phyloP scores from a whole-genome alignment of 2,888 invertebrate genomes.

The Rhagium mordax region DNA sequence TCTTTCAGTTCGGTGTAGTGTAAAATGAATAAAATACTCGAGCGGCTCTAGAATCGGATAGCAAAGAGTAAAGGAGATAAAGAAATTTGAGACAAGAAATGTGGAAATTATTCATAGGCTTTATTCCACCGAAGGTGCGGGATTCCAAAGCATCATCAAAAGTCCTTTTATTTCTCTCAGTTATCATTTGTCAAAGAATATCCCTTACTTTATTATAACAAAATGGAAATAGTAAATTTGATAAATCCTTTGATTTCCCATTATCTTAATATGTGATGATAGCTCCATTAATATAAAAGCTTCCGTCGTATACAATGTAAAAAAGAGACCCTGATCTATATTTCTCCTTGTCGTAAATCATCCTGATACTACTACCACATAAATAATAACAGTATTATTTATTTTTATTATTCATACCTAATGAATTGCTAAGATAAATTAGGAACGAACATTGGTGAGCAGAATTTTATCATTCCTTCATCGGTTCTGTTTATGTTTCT shows the following conservation, averaged over 20 bases:
- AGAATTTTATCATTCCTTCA: background rate
- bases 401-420: background rate
- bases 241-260: slow-evolving; percentile 47
- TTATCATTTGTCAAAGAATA: slow-evolving; percentile 67
- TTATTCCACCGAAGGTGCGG: slow-evolving; percentile 64
- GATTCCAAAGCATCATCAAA: slow-evolving; percentile 64
- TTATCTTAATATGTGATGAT: slow-evolving; percentile 43
- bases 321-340: background rate
- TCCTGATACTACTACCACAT: background rate
- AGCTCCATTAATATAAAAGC: slow-evolving; percentile 42
- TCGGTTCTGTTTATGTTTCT: no score
- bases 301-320: slow-evolving; percentile 32
- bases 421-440: background rate
- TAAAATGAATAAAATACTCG: slow-evolving; percentile 66
- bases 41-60: slow-evolving; percentile 62
- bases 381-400: background rate
- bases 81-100: slow-evolving; percentile 68
- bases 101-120: slow-evolving; percentile 69
- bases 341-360: background rate
- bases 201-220: slow-evolving; percentile 41
- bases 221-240: slow-evolving; percentile 42
- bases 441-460: background rate
- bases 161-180: slow-evolving; percentile 65
- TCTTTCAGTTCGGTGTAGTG: slow-evolving; percentile 58
- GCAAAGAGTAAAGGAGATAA: slow-evolving; percentile 64